Evolutionary conservation across 2,797 vertebrate species (phyloP).

Genomic region (Nasua narica): DNA sequence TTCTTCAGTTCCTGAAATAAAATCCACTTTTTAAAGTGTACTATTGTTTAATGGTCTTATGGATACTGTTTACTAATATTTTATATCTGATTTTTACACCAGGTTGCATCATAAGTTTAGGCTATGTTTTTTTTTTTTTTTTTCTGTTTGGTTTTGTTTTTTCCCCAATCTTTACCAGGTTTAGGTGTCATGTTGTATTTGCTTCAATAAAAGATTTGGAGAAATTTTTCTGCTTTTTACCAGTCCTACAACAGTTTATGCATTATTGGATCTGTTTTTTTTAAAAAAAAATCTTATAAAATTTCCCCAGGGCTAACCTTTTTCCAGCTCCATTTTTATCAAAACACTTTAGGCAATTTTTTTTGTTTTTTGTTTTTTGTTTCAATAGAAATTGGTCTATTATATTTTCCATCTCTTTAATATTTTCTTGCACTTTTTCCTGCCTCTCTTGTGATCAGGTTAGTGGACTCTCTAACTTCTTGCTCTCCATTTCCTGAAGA

Average conservation of each 20-base stretch:
- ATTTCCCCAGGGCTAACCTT: neutral
- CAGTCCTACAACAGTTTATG: neutral
- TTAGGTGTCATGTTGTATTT: neutral
- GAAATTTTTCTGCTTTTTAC: neutral
- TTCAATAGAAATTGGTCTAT: neutral
- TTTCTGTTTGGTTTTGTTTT: neutral
- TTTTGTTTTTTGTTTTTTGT: neutral
- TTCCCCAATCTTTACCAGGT: neutral
- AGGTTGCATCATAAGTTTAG: neutral
- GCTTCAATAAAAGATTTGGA: neutral
- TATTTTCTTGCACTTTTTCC: neutral
- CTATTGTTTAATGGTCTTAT: neutral
- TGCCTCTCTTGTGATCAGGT: neutral
- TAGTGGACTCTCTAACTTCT: neutral
- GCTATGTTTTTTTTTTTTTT: neutral
- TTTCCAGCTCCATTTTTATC: neutral
- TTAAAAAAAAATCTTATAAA: neutral
- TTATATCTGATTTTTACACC: neutral
- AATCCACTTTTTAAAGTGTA: neutral
- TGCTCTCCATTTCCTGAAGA: neutral
- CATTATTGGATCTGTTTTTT: neutral
- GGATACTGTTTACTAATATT: neutral
- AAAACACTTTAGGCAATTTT: neutral
- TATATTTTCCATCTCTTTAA: neutral
- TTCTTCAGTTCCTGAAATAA: slow-evolving; percentile 24